Conservation (phyloP, 2,797 vertebrate genomes). For the Psittacula echo region DNA sequence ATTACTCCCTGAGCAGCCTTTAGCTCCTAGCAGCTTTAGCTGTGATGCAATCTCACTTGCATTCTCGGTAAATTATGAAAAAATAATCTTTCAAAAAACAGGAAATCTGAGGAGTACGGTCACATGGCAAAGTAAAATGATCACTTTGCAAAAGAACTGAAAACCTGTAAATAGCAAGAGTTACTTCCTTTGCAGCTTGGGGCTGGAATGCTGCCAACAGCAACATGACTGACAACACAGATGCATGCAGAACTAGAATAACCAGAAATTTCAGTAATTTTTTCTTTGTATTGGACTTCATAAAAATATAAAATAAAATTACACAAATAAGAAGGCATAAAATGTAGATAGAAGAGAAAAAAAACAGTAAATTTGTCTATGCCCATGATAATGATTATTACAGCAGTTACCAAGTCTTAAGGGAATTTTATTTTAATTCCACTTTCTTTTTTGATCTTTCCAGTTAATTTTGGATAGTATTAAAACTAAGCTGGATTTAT, state of each 20-base stretch:
- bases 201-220: background rate
- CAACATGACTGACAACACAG: constrained; percentile 9
- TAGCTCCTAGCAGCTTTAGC: background rate
- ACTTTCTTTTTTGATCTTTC: background rate
- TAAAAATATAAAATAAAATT: background rate
- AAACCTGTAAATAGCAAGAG: background rate
- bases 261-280: background rate
- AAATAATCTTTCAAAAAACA: background rate
- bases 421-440: background rate
- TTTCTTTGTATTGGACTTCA: background rate
- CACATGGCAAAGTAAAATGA: background rate
- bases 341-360: background rate
- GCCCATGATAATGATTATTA: background rate
- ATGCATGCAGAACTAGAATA: background rate
- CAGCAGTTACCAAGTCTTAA: background rate
- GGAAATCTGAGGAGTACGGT: background rate
- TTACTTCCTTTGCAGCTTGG: constrained; percentile 21
- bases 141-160: background rate
- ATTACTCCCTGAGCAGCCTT: background rate
- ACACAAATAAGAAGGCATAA: background rate
- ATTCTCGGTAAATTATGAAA: background rate
- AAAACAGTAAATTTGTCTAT: background rate
- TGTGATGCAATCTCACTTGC: background rate
- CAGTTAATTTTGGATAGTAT: background rate
- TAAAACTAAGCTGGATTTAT: background rate